phyloP scores from a whole-genome alignment of 1,140 invertebrate genomes.

The Bathynomus jamesi region DNA sequence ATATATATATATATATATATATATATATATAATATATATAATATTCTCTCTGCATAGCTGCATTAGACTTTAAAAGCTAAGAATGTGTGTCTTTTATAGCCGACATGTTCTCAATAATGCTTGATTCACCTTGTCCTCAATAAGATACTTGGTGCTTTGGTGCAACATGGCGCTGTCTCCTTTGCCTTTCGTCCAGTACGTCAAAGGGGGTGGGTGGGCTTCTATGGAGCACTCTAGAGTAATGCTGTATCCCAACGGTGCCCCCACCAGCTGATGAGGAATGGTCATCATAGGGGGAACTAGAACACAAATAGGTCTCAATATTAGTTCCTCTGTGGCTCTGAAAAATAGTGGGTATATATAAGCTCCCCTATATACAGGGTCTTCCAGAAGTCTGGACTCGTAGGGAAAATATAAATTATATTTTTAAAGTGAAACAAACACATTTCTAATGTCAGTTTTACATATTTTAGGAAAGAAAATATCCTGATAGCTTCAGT shows the following conservation, averaged over 20 bases:
- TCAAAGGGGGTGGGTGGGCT: slow-evolving; percentile 78
- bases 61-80: no score
- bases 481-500: no score
- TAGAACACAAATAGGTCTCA: slow-evolving; percentile 42
- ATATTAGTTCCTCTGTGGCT: no score
- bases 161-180: slow-evolving; percentile 16
- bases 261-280: slow-evolving; percentile 78
- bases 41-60: no score
- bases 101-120: no score
- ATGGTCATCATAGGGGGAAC: slow-evolving; percentile 85
- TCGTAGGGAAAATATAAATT: no score
- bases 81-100: no score
- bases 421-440: neutral
- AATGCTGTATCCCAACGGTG: slow-evolving; percentile 66
- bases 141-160: slow-evolving; percentile 19
- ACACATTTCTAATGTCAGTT: neutral
- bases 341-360: neutral
- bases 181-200: slow-evolving; percentile 61
- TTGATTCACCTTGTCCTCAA: no score
- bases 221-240: slow-evolving; percentile 82
- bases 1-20: no score
- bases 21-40: no score
- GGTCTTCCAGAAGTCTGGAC: no score
- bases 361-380: neutral
- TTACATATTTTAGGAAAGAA: neutral